These are phyloP conservation scores for Rhynchophorus ferrugineus DNA, from an alignment of 1,140 invertebrate genomes.

Conservation along the genomic window DNA sequence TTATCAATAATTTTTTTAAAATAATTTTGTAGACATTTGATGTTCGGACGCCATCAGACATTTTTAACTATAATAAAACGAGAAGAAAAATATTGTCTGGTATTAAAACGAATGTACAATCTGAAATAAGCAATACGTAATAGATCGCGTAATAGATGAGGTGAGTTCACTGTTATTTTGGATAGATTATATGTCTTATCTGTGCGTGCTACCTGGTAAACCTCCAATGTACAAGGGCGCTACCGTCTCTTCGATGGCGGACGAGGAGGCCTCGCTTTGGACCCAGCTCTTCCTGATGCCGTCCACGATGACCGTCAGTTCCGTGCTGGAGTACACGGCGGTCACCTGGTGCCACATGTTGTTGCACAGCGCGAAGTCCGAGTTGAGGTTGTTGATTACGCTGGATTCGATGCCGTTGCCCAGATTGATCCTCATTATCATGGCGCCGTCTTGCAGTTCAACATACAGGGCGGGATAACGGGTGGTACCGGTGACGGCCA, in stretches of 20 bases:
- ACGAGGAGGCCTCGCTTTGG: constrained; percentile 30
- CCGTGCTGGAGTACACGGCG: constrained; percentile 62
- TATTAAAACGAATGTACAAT: too few relatives aligned
- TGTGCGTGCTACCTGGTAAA: constrained; percentile 78
- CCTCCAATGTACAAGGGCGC: constrained; percentile 78
- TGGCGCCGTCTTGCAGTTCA: constrained; percentile 69
- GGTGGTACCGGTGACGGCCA: constrained; percentile 59
- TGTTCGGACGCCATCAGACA: too few relatives aligned
- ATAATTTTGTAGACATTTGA: too few relatives aligned
- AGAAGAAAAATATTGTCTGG: too few relatives aligned
- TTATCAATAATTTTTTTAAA: too few relatives aligned
- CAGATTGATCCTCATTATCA: constrained; percentile 63
- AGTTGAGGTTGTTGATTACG: constrained; percentile 52
- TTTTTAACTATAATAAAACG: too few relatives aligned
- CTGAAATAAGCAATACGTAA: too few relatives aligned
- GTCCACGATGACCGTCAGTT: constrained; percentile 67
- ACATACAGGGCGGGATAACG: constrained; percentile 63
- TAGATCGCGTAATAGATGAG: too few relatives aligned
- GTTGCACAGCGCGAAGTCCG: constrained; percentile 67
- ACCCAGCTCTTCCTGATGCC: constrained; percentile 43
- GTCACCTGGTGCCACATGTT: constrained; percentile 80
- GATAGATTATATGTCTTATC: too few relatives aligned
- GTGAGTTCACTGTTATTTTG: too few relatives aligned
- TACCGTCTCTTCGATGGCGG: constrained; percentile 43
- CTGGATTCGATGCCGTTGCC: constrained; percentile 53